Evolutionary conservation across 2,888 invertebrate species (phyloP), one percentile per base, ranked within the genome.

Genomic region (Amphiduros pacificus): DNA sequence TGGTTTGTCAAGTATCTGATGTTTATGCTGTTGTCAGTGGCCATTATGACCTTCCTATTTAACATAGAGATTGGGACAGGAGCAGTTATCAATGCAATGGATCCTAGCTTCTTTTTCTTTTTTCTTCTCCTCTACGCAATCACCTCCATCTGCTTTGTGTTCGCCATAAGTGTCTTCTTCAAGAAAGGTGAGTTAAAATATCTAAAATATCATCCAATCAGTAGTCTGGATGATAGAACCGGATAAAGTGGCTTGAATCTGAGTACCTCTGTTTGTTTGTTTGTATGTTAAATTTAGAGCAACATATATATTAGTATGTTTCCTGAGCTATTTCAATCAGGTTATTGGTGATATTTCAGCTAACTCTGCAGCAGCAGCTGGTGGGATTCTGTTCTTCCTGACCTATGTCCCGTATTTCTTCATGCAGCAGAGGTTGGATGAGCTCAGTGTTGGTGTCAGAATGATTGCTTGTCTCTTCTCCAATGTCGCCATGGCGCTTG

Each of bases 401-500:
- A 84, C 88, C 0, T 90, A 88, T 73, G 80, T 89, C 17, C 92
- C 92, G 0, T 90, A 88, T 65, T 84, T 88, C 54, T 85, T 91
- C 71, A 79, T 90, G 61, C 80, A 86, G 40, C 84, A 86, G 68
- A 86, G 87, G 22, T 91, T 91, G 73, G 87, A 88, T 65, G 84
- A 85, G 29, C 82, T 90, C 62, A 83, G 85, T 2, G 11, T 20
- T 3, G 40, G 26, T 1, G 62, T 59, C 59, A 91, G 91, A 78
- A 73, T 89, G 1, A 55, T 85, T 2, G 84, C 88, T 28, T 88
- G 89, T 71, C 77, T 92, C 17, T 83, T 89, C 55, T 87, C 88
- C 24, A 92, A 92, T 77, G 87, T 89, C 0, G 92, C 89, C 3
- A 90, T 94, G 90, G 88, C 90, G 0, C 89, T 88, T 72, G 92